Percentiles rank a stretch among this genome's conserved stretches.
phyloP scores from a whole-genome alignment of 2,113 vertebrate species.

The Xiphorhynchus elegans region DNA sequence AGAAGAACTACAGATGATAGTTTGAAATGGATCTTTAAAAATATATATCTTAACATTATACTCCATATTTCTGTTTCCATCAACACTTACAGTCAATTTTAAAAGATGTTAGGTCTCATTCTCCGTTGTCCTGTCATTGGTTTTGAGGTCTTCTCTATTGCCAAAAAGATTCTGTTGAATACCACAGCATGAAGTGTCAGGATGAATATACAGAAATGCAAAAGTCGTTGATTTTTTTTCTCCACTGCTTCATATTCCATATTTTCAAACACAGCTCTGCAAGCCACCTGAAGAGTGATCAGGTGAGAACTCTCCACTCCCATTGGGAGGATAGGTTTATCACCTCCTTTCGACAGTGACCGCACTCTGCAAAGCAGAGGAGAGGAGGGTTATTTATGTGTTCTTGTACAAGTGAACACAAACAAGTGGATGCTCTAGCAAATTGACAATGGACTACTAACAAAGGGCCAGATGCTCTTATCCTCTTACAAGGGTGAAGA shows the following conservation, averaged over 20 bases:
- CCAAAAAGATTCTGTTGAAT: neutral
- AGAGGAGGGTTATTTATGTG: neutral
- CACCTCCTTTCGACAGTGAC: neutral
- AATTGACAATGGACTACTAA: neutral
- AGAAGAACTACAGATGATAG: neutral
- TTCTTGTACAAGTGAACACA: neutral
- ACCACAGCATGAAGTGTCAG: neutral
- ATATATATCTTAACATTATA: neutral
- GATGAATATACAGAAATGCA: neutral
- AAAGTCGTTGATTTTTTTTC: neutral
- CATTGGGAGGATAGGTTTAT: neutral
- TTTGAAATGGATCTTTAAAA: neutral
- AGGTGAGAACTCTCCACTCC: neutral
- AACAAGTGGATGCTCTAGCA: conserved; percentile 9
- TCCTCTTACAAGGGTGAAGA: conserved; percentile 26
- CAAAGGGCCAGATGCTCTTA: conserved; percentile 49
- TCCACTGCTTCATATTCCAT: neutral
- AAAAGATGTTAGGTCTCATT: neutral
- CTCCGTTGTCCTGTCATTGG: neutral
- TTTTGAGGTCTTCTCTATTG: neutral
- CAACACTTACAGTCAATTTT: neutral
- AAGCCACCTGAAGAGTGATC: neutral
- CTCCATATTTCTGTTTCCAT: neutral
- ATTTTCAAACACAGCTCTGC: neutral
- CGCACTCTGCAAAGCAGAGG: neutral